Evolutionary conservation across 1,140 invertebrate species (phyloP), one percentile per base, ranked within the genome.

Genomic region (Leptinotarsa undecemlineata): DNA sequence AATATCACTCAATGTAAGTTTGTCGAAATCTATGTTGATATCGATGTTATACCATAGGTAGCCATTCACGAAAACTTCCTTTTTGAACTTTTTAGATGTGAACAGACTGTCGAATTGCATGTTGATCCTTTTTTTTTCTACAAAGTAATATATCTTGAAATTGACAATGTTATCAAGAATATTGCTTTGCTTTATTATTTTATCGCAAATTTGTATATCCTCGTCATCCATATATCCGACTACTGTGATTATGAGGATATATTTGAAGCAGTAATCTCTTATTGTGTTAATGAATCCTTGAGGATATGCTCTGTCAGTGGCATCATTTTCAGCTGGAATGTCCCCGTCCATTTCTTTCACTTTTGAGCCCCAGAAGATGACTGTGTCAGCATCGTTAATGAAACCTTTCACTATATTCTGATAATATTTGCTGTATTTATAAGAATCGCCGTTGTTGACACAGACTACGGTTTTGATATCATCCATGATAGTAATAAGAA

Each of bases 11-110:
- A 57, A 17, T 17, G 51, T 57, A 57, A 57, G 14, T 17, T n/a
- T 57, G 5, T 57, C 51, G n/a, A 57, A 57, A 57, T 57, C 51
- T 57, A 57, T 17, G n/a, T 57, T 57, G 14, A 57, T 57, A 17
- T 57, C 51, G 14, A 57, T n/a, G n/a, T 6, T 1, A 57, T n/a
- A 57, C 14, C n/a, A 17, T 15, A 4, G 14, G 5, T 0, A 17
- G n/a, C n/a, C 51, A 57, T 57, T 57, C 3, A 57, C n/a, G n/a
- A 57, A 57, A 57, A 57, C n/a, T n/a, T 57, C 51, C n/a, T 57
- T 57, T 57, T 57, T 57, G n/a, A 57, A 57, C 5, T 57, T 57
- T n/a, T 15, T 17, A 57, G 51, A 57, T n/a, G 51, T 57, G 51
- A 57, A 57, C 51, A 57, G n/a, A 57, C 5, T 1, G n/a, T 57